Evolutionary conservation across 1,140 invertebrate species (phyloP).

Genomic region (Bacillus rossius): DNA sequence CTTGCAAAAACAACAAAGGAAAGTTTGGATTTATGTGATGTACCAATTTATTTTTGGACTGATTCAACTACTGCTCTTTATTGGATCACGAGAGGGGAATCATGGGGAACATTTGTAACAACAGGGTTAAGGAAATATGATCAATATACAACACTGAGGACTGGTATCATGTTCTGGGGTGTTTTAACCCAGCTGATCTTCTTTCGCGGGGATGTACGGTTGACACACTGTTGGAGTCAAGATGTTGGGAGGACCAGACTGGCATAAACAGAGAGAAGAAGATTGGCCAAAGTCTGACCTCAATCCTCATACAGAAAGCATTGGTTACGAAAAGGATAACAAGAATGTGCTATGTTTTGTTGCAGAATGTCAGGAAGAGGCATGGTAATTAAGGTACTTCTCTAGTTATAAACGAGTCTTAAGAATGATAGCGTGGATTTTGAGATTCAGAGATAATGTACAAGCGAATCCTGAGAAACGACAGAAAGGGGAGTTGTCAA

Average conservation of each 20-base stretch:
- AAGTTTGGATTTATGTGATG: slow-evolving; percentile 16
- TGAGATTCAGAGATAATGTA: slow-evolving; percentile 27
- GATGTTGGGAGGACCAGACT: slow-evolving; percentile 40
- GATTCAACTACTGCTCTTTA: slow-evolving; percentile 33
- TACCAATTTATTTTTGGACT: slow-evolving; percentile 26
- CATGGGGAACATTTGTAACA: slow-evolving; percentile 25
- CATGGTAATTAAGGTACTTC: slow-evolving; percentile 12
- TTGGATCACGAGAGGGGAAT: slow-evolving; percentile 28
- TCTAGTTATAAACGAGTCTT: slow-evolving; percentile 28
- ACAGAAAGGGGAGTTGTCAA: slow-evolving; percentile 4
- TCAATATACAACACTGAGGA: neutral
- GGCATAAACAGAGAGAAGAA: slow-evolving; percentile 23
- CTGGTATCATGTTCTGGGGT: slow-evolving; percentile 38
- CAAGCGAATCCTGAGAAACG: neutral
- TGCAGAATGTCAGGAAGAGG: neutral
- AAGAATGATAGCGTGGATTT: slow-evolving; percentile 27
- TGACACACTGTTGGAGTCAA: slow-evolving; percentile 28
- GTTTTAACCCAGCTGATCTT: slow-evolving; percentile 40
- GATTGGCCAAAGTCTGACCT: slow-evolving; percentile 28
- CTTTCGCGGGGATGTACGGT: slow-evolving; percentile 36
- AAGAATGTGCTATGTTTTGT: neutral
- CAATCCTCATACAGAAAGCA: slow-evolving; percentile 19
- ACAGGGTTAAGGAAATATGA: slow-evolving; percentile 23
- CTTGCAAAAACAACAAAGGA: slow-evolving; percentile 21
- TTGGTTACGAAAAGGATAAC: neutral